Evolutionary conservation across 2,113 vertebrate species (phyloP).

Genomic region (Xiphophorus maculatus): DNA sequence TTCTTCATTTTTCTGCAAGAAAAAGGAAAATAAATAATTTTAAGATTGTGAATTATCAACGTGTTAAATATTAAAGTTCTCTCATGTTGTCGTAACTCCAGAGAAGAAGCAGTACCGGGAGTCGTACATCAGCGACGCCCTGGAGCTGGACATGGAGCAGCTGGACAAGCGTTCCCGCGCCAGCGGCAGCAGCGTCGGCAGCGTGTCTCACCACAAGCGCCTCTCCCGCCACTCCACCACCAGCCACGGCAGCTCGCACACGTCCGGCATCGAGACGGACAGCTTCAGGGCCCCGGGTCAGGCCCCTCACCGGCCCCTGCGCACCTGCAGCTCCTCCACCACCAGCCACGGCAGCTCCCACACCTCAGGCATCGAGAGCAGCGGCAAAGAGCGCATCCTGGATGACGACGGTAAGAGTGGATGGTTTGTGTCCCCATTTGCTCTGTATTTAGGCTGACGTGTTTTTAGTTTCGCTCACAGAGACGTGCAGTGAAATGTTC

Average conservation of each 20-base stretch:
- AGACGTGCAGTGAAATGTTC: too few relatives aligned
- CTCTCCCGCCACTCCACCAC: constrained; percentile 90
- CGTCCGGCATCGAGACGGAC: constrained; percentile 92
- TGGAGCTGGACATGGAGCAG: constrained; percentile 95
- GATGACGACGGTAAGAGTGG: constrained; percentile 88
- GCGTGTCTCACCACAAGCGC: constrained; percentile 87
- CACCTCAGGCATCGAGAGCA: constrained; percentile 94
- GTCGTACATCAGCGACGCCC: constrained; percentile 97
- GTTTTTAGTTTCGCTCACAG: too few relatives aligned
- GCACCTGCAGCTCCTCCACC: constrained; percentile 93
- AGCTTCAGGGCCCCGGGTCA: constrained; percentile 80
- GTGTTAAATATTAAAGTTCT: background rate
- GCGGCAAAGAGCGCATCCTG: constrained; percentile 91
- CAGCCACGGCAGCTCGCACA: constrained; percentile 97
- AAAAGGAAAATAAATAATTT: background rate
- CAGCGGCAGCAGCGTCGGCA: constrained; percentile 94
- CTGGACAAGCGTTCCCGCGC: constrained; percentile 92
- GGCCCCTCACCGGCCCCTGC: constrained; percentile 83
- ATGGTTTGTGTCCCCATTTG: too few relatives aligned
- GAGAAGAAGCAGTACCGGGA: constrained; percentile 99
- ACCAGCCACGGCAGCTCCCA: constrained; percentile 95
- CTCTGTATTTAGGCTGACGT: too few relatives aligned
- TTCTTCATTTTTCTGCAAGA: too few relatives aligned
- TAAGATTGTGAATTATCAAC: background rate
- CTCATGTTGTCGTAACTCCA: constrained; percentile 48